Evolutionary conservation across 2,888 invertebrate species (phyloP), one percentile per base, ranked within the genome.

Genomic region (Callyntrura guangdongensis): DNA sequence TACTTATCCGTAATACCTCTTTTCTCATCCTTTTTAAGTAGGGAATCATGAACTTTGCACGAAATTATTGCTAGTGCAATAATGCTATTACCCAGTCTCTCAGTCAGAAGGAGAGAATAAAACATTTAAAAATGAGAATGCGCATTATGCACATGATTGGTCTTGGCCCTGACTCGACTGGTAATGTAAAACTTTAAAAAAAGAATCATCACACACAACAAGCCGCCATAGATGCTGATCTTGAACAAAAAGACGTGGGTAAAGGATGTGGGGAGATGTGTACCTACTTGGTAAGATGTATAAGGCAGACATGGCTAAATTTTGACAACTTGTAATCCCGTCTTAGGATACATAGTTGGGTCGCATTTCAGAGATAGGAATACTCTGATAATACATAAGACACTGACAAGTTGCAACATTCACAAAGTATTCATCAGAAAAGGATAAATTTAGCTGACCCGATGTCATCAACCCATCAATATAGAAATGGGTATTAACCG

Each of bases 31-130:
- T 84, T 36, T 36, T 36, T 59, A 84, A 67, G 67, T 69, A 84
- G 59, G 36, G 72, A 72, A 69, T 72, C 72, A 72, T 85, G 85
- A 83, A 85, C 85, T 85, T 82, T 64, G 64, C 61, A 64, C 20
- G 53, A 53, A 84, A 84, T 72, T 74, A 74, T 74, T 77, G 77
- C 27, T 53, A 53, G 53, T 47, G 45, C 20, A 69, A 53, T 53
- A 61, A 25, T 69, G 45, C 56, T 45, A 61, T 45, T 81, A 64
- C 27, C 25, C 64, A 72, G 72, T 22, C 36, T 47, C 47, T 47
- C 12, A 17, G 17, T 74, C 25, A 22, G 17, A 53, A 53, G 47
- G 14, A 22, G 12, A 49, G 53, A 20, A 53, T 25, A 27, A 36
- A 36, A 36, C 6, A 36, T 36, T 36, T 36, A 36, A 36, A 36